Base-by-base conservation (phyloP, 2,797 vertebrate species). In the Galaxias olidus region DNA sequence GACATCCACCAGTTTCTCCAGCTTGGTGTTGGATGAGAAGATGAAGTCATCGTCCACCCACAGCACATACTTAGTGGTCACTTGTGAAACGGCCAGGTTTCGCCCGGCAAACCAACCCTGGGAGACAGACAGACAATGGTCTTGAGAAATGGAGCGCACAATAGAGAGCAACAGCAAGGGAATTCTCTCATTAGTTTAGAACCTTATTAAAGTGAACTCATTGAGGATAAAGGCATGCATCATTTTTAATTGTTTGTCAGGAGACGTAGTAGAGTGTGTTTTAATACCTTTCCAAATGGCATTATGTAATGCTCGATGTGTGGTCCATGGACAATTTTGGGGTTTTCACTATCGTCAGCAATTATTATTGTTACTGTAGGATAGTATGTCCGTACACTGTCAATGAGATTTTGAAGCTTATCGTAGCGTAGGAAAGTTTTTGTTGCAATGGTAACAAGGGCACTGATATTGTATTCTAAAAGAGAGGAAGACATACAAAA, bases 21-120 rank as follows among this genome's bases (percentile, higher is more conserved):
- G 85, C 74, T 93, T 94, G 53, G 96, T 98, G 73, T 90, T 92
- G 59, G 90, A 83, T 0, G 94, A 94, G 88, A 98, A 98, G 80
- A 97, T 86, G 63, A 98, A 98, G 77, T 98, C 96, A 3, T 98
- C 96, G 9, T 98, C 96, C 75, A 96, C 96, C 96, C 96, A 98
- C 74, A 98, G 86, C 41, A 98, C 86, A 8, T 98, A 98, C 80
- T 98, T 98, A 12, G 96, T 98, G 73, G 93, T 93, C 51, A 97
- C 96, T 79, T 98, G 96, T 13, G 96, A 98, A 41, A 97, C 85
- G 0, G 96, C 96, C 72, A 98, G 85, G 80, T 97, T 98, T 68
- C 96, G 85, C 63, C 96, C 96, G 0, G 96, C 96, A 62, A 98
- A 98, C 96, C 96, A 98, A 53, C 96, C 96, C 96, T 97, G 68